Base-by-base conservation (phyloP, 92 coral and sea anemone genomes). In the Siderastrea radians region DNA sequence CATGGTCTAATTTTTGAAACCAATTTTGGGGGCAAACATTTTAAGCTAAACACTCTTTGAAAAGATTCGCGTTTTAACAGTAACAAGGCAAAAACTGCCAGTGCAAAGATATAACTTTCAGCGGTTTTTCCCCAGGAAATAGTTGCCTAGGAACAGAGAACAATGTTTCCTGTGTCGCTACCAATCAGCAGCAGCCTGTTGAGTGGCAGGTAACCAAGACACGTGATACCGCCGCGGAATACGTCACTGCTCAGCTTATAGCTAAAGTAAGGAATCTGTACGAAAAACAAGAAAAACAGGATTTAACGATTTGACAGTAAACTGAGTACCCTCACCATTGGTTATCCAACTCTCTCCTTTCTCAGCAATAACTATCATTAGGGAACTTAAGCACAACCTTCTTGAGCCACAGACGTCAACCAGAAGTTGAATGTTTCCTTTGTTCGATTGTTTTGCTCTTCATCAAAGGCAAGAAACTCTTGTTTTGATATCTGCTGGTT, bases 131-230 rank as follows among this genome's bases (percentile, higher is more conserved):
- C 49, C 49, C 1, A 14, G 72, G 50, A 4, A 58, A 83, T 43
- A 3, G 80, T 73, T 74, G 80, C 64, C 67, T 78, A 95, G 78
- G 97, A 98, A 87, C 96, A 94, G 15, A 97, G 92, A 7, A 96
- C 93, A 66, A 97, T 95, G 83, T 95, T 94, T 38, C 98, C 97
- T 2, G 95, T 92, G 69, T 97, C 99, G 79, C 98, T 95, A 16
- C 99, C 99, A 48, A 97, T 79, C 76, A 97, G 83, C 59, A 95
- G 85, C 84, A 93, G 72, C 60, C 91, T 87, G 76, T 97, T 97
- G 53, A 97, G 92, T 12, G 96, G 97, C 63, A 97, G 93, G 84
- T 92, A 93, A 19, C 99, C 96, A 72, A 97, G 90, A 73, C 98
- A 95, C 72, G 99, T 97, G 88, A 94, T 75, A 72, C 90, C 92